Evolutionary conservation across 2,888 invertebrate species (phyloP).

Genomic region (Eupeodes latifasciatus): DNA sequence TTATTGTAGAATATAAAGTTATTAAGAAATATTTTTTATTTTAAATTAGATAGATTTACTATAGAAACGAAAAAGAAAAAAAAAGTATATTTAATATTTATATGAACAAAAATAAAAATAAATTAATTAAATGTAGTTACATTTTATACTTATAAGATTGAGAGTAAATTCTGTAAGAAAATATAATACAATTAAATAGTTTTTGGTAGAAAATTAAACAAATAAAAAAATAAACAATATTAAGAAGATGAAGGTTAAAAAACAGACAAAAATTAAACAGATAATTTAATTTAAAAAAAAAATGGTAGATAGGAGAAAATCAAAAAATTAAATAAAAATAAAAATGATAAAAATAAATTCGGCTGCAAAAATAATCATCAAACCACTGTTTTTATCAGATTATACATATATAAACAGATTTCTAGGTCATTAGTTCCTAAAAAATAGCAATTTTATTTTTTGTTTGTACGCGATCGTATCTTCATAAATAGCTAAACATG

Average conservation of each 20-base stretch:
- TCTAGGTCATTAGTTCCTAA: constrained; percentile 67
- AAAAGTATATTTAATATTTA: constrained; percentile 26
- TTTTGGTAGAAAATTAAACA: constrained; percentile 63
- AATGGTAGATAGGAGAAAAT: constrained; percentile 66
- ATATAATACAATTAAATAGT: constrained; percentile 32
- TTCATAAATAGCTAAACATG: no score
- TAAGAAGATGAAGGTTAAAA: constrained; percentile 18
- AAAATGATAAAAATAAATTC: constrained; percentile 44
- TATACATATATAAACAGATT: constrained; percentile 15
- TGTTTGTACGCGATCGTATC: not conserved
- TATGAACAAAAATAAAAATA: constrained; percentile 60
- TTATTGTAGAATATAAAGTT: constrained; percentile 71
- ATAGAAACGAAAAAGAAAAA: constrained; percentile 47
- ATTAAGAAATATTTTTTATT: constrained; percentile 51
- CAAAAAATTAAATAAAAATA: constrained; percentile 26
- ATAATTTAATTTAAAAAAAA: constrained; percentile 40
- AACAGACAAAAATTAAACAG: constrained; percentile 16
- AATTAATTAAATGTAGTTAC: constrained; percentile 72
- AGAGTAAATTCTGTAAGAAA: constrained; percentile 48
- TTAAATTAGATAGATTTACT: constrained; percentile 72
- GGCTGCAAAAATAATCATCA: constrained; percentile 45
- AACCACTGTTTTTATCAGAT: not conserved
- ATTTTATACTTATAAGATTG: constrained; percentile 73
- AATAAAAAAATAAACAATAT: constrained; percentile 25
- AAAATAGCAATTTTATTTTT: constrained; percentile 12